Evolutionary conservation across 2,797 vertebrate species (phyloP).

Genomic region (Tokudaia tokunoshimensis): DNA sequence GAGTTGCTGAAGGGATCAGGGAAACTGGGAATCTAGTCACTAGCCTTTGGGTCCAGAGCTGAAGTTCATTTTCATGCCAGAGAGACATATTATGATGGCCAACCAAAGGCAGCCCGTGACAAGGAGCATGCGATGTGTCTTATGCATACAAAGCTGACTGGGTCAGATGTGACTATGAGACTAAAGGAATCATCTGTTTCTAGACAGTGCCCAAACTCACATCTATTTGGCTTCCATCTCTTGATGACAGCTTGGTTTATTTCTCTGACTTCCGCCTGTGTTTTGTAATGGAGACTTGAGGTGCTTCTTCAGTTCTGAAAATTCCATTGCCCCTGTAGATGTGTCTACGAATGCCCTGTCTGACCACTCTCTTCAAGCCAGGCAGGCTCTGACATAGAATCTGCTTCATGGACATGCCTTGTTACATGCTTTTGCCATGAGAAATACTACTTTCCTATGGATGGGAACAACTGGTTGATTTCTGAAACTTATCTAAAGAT

Average conservation of each 20-base stretch:
- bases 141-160: neutral
- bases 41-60: neutral
- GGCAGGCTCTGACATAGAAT: neutral
- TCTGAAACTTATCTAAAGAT: slow-evolving; percentile 60
- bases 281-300: neutral
- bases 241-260: neutral
- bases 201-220: neutral
- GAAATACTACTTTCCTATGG: neutral
- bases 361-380: neutral
- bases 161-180: neutral
- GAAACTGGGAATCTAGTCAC: neutral
- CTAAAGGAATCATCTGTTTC: neutral
- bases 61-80: neutral
- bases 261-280: neutral
- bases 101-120: neutral
- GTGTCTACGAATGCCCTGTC: neutral
- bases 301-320: neutral
- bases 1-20: neutral
- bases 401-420: neutral
- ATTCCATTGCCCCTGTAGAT: neutral
- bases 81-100: neutral
- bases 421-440: neutral
- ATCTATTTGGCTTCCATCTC: fast-evolving
- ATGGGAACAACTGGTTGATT: neutral
- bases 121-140: neutral